phyloP scores from a whole-genome alignment of 2,888 invertebrate species.

The Melanostoma scalare region DNA sequence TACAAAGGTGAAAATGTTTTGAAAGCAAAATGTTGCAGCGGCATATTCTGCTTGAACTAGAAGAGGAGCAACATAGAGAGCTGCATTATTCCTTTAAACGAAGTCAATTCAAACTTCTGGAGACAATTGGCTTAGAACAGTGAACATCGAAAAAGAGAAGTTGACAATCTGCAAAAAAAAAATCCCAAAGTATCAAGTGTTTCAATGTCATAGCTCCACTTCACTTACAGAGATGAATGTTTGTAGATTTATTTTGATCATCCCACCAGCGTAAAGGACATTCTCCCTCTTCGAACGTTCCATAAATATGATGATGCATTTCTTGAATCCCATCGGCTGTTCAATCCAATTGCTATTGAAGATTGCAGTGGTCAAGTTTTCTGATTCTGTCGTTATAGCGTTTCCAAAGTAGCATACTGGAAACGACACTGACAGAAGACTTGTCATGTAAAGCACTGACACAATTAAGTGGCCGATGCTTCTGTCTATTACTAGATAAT shows the following conservation, averaged over 20 bases:
- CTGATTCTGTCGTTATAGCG: slow-evolving; percentile 29
- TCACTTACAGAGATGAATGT: slow-evolving; percentile 44
- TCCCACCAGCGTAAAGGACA: slow-evolving; percentile 33
- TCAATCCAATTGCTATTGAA: slow-evolving; percentile 50
- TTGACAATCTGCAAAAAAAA: slow-evolving; percentile 35
- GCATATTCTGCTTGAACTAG: too few species aligned
- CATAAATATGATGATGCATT: slow-evolving; percentile 48
- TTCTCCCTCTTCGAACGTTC: slow-evolving; percentile 35
- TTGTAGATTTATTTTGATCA: slow-evolving; percentile 28
- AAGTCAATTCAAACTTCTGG: not conserved
- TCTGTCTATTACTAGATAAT: slow-evolving; percentile 24
- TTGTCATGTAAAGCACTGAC: slow-evolving; percentile 5
- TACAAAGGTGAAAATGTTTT: too few species aligned
- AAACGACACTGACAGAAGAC: slow-evolving; percentile 18
- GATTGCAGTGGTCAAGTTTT: slow-evolving; percentile 27
- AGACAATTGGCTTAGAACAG: not conserved
- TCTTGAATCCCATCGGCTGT: slow-evolving; percentile 27
- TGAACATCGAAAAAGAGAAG: slow-evolving; percentile 50
- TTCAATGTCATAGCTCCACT: not conserved
- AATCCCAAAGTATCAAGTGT: not conserved
- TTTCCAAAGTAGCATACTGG: slow-evolving; percentile 49
- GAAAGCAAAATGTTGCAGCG: too few species aligned
- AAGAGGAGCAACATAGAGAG: too few species aligned
- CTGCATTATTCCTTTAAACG: too few species aligned
- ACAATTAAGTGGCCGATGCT: slow-evolving; percentile 13